Conservation (phyloP, 2,113 vertebrate genomes). For the Pantherophis guttatus region DNA sequence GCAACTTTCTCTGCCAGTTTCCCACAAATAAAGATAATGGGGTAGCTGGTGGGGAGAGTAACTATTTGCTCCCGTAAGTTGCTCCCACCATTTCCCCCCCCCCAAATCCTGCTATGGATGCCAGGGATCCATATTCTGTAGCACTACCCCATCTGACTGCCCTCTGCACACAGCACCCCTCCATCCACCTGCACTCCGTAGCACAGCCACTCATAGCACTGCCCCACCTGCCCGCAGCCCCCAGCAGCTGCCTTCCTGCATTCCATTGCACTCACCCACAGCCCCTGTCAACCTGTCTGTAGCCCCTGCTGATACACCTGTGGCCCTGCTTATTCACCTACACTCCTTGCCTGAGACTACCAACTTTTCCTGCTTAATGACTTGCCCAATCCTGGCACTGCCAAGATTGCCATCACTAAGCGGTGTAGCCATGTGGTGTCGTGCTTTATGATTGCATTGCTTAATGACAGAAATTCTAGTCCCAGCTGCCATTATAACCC, state of each 20-base stretch:
- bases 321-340: neutral
- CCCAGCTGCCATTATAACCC: neutral
- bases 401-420: neutral
- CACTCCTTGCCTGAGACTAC: neutral
- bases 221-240: neutral
- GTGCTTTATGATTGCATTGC: neutral
- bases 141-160: neutral
- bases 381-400: neutral
- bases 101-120: neutral
- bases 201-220: neutral
- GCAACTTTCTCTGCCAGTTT: neutral
- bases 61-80: neutral
- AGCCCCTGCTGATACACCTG: neutral
- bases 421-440: neutral
- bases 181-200: neutral
- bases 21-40: neutral
- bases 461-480: neutral
- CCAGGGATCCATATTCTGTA: neutral
- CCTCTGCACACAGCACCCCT: neutral
- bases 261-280: neutral
- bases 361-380: neutral
- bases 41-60: neutral
- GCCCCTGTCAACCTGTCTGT: neutral
- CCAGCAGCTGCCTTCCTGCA: neutral
- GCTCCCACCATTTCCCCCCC: neutral